These are phyloP conservation scores for Drosophila recens DNA, from an alignment of 2,888 invertebrate genomes.

Conservation along the genomic window DNA sequence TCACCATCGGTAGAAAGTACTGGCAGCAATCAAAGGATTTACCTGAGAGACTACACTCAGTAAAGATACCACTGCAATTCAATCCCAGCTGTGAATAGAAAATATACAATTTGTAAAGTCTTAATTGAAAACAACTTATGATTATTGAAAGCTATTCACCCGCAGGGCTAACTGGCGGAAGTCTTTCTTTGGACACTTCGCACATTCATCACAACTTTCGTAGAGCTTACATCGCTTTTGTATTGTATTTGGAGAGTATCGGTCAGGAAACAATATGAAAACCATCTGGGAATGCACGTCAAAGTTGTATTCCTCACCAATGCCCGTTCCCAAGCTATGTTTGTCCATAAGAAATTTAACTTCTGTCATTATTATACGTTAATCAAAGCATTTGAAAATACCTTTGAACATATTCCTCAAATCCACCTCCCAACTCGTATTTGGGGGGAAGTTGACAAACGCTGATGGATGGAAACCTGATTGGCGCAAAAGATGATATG, in stretches of 20 bases:
- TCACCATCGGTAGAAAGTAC: conserved; percentile 87
- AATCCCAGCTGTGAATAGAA: conserved; percentile 66
- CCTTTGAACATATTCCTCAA: conserved; percentile 65
- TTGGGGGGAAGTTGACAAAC: conserved; percentile 74
- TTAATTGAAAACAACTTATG: not conserved
- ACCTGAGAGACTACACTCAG: conserved; percentile 87
- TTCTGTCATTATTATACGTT: not conserved
- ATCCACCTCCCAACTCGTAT: conserved; percentile 54
- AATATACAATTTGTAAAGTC: not conserved
- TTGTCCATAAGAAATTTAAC: not conserved
- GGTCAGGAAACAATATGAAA: conserved; percentile 81
- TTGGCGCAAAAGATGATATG: conserved; percentile 71
- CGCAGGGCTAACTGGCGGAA: conserved; percentile 67
- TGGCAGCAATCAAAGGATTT: conserved; percentile 87
- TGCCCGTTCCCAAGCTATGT: conserved; percentile 63
- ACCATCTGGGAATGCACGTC: conserved; percentile 82
- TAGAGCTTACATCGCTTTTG: conserved; percentile 37
- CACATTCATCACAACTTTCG: conserved; percentile 66
- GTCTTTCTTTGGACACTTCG: conserved; percentile 76
- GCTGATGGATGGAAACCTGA: conserved; percentile 81
- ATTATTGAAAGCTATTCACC: conserved; percentile 51
- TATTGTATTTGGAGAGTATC: conserved; percentile 77
- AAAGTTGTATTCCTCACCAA: conserved; percentile 68
- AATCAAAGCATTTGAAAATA: conserved; percentile 3
- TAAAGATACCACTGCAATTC: conserved; percentile 86